Evolutionary conservation across 2,113 vertebrate species (phyloP), one percentile per base, ranked within the genome.

Genomic region (Xyrauchen texanus): DNA sequence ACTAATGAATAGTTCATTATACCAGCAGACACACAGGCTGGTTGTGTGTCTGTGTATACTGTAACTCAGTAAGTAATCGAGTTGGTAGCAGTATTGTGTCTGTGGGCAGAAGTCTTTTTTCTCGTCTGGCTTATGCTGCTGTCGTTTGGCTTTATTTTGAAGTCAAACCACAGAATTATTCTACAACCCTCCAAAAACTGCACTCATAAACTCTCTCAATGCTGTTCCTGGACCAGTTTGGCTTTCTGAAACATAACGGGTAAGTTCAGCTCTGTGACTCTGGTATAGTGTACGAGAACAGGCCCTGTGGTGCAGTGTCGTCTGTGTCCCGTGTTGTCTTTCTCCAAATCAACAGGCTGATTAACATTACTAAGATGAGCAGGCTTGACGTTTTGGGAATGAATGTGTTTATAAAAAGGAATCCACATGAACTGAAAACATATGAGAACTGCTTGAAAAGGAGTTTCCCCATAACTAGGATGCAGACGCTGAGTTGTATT

Each of bases 71-170:
- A 34, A 34, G 21, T 34, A 34, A 34, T 34, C 1, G 21, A 34
- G 21, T 34, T 34, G 21, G 21, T 34, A 34, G 21, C 21, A 60
- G 49, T 72, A 78, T 55, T 51, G 75, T 78, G 86, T 78, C 62
- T 74, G 58, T 79, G 70, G 67, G 49, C 2, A 5, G 16, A n/a
- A 15, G 11, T 65, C 52, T 34, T 9, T 88, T 70, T 83, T 61
- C 79, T 55, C 61, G 21, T 7, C 5, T 58, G 34, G 13, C 10
- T 21, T 62, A 51, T 57, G 2, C 45, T 63, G 42, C 21, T 12
- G 34, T 71, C 49, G 58, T 64, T 79, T 70, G 57, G 67, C 47
- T 42, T 68, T 34, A 52, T 52, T 34, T 34, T 34, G 21, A 46
- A 62, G 66, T 69, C 57, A 42, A 63, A 71, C 68, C 67, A 63